Evolutionary conservation across 2,797 vertebrate genomes (phyloP).

Genomic region (Sebastes paucispinis): DNA sequence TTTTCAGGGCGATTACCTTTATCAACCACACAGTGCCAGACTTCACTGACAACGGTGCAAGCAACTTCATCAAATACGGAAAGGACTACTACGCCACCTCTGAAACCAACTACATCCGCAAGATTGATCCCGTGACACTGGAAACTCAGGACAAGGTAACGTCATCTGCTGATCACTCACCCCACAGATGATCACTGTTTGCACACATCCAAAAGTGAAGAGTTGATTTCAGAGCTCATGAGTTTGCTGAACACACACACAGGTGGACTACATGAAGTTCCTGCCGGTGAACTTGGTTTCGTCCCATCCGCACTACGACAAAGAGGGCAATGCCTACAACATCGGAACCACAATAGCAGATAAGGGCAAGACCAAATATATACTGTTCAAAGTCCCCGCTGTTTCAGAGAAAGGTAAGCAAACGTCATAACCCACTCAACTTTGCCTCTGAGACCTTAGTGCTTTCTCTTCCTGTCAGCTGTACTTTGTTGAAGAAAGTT

Average conservation of each 20-base stretch:
- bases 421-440: neutral
- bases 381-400: slow-evolving; percentile 90
- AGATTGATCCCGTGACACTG: slow-evolving; percentile 89
- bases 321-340: slow-evolving; percentile 90
- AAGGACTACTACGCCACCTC: slow-evolving; percentile 90
- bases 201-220: neutral
- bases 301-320: slow-evolving; percentile 95
- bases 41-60: slow-evolving; percentile 95
- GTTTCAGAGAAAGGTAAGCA: slow-evolving; percentile 60
- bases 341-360: slow-evolving; percentile 92
- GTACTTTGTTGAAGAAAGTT: neutral
- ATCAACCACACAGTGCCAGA: slow-evolving; percentile 94
- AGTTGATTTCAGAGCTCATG: neutral
- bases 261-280: slow-evolving; percentile 94
- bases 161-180: accelerated
- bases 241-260: neutral
- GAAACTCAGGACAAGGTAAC: slow-evolving; percentile 94
- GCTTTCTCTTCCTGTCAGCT: neutral
- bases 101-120: slow-evolving; percentile 95
- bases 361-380: slow-evolving; percentile 94
- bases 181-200: neutral
- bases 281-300: slow-evolving; percentile 86
- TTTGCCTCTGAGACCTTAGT: neutral
- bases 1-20: slow-evolving; percentile 89
- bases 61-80: slow-evolving; percentile 93